Percentiles rank a stretch among this genome's conserved stretches.
These are phyloP conservation scores for Xanthorhoe spadicearia DNA, from an alignment of 2,888 invertebrate genomes.

Conservation along the genomic window DNA sequence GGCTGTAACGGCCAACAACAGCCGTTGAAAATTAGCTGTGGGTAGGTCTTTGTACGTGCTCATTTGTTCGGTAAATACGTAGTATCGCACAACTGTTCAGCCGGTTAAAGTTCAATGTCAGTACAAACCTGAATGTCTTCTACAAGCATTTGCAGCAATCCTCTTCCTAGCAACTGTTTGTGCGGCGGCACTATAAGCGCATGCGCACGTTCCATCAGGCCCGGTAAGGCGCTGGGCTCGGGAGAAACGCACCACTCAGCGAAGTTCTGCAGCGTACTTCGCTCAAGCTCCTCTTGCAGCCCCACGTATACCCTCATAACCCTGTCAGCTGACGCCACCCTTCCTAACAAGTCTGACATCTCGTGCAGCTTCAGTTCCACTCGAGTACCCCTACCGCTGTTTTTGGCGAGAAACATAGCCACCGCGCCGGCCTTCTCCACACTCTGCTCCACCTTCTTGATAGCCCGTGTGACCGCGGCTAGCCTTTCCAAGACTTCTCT, in stretches of 20 bases:
- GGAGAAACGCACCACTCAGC: constrained; percentile 89
- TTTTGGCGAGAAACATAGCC: constrained; percentile 68
- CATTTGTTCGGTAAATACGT: constrained; percentile 13
- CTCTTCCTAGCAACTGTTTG: constrained; percentile 72
- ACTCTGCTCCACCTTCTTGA: constrained; percentile 62
- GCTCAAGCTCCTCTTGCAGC: constrained; percentile 83
- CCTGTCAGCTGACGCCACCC: constrained; percentile 85
- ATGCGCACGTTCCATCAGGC: constrained; percentile 87
- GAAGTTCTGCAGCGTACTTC: constrained; percentile 88
- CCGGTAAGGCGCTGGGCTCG: constrained; percentile 86
- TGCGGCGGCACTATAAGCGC: constrained; percentile 84
- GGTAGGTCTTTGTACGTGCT: constrained; percentile 30
- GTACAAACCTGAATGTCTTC: constrained; percentile 69
- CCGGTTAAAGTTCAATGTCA: constrained; percentile 17
- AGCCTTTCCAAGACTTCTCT: constrained; percentile 83
- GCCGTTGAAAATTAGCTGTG: constrained; percentile 30
- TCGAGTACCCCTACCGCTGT: constrained; percentile 69
- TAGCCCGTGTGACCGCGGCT: constrained; percentile 62
- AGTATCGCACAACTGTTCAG: background rate
- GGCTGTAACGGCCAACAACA: constrained; percentile 14
- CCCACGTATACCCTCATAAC: constrained; percentile 86
- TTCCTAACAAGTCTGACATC: constrained; percentile 84
- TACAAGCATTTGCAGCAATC: constrained; percentile 69
- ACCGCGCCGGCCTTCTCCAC: constrained; percentile 64
- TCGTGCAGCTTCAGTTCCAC: constrained; percentile 86